Percentiles rank a stretch among this genome's conserved stretches.
Evolutionary conservation across 2,797 vertebrate genomes (phyloP).

Genomic region (Parauchenoglanis punctatus): DNA sequence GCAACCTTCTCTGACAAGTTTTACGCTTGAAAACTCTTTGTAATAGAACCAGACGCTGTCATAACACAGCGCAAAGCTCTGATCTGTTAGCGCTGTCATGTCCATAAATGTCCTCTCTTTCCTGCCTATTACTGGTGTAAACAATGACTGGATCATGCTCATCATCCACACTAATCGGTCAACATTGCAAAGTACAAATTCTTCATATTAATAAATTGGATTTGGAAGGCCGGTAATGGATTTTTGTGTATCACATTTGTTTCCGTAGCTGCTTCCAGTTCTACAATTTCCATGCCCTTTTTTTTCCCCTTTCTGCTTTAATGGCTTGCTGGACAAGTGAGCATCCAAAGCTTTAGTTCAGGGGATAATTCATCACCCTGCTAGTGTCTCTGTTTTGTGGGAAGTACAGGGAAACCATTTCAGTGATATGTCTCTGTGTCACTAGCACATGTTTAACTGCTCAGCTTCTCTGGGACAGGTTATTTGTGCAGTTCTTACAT

Average conservation of each 20-base stretch:
- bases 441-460: background rate
- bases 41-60: background rate
- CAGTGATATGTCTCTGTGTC: conserved; percentile 10
- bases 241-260: conserved; percentile 26
- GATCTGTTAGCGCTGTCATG: background rate
- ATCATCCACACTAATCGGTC: conserved; percentile 20
- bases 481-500: background rate
- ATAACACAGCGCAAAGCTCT: background rate
- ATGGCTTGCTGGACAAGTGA: conserved; percentile 34
- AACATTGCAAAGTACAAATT: background rate
- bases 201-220: conserved; percentile 10
- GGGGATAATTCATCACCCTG: conserved; percentile 12
- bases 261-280: conserved; percentile 5
- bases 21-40: background rate
- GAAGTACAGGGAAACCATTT: conserved; percentile 8
- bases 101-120: background rate
- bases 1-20: too few relatives aligned
- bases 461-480: background rate
- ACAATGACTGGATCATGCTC: background rate
- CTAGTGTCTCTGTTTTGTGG: background rate
- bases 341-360: conserved; percentile 16
- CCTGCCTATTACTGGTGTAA: conserved; percentile 6
- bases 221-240: conserved; percentile 30
- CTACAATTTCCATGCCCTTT: conserved; percentile 9
- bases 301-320: conserved; percentile 18